Base-by-base conservation (phyloP, 2,113 vertebrate species). In the Pithys albifrons region DNA sequence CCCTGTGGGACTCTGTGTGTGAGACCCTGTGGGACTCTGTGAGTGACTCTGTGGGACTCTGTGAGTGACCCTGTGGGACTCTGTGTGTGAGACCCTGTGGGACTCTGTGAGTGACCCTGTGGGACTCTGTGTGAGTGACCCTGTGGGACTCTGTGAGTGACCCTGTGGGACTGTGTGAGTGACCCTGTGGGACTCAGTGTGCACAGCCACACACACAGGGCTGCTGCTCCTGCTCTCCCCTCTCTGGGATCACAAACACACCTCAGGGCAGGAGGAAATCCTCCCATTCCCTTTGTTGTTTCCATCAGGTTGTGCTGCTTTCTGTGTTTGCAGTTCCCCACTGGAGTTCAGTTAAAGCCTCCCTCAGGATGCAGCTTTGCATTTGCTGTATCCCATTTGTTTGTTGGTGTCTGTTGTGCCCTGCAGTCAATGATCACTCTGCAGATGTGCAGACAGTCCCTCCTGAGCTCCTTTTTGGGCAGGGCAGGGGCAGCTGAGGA, bases 401-500 rank as follows among this genome's bases (percentile, higher is more conserved):
- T 88, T 76, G 7, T 51, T 74, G 58, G 28, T 39, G 13, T 33
- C 43, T 88, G 27, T 70, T 33, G 23, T 1, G 55, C 74, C 62
- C 52, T 84, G 90, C 7, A 65, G 2, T 76, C 58, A 70, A 41
- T 90, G 46, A n/a, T 37, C 67, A 28, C 75, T 11, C 46, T 37
- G 48, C 43, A 86, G 74, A 83, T 28, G 76, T 65, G 19, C 62
- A 52, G 88, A 51, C 46, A 17, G 74, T 96, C 74, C 52, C 19
- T 69, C 71, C 64, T 54, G 70, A 54, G 35, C 52, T 52, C 13
- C 92, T 71, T 75, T 65, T 33, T 27, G 41, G 73, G 72, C 81
- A 75, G 52, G 35, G 23, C 71, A 77, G 79, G 96, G 88, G 93
- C 95, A 92, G 85, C 46, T 10, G 76, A 89, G 96, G 95, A 96